Base-by-base conservation (phyloP, 2,797 vertebrate species). In the Carapus acus region DNA sequence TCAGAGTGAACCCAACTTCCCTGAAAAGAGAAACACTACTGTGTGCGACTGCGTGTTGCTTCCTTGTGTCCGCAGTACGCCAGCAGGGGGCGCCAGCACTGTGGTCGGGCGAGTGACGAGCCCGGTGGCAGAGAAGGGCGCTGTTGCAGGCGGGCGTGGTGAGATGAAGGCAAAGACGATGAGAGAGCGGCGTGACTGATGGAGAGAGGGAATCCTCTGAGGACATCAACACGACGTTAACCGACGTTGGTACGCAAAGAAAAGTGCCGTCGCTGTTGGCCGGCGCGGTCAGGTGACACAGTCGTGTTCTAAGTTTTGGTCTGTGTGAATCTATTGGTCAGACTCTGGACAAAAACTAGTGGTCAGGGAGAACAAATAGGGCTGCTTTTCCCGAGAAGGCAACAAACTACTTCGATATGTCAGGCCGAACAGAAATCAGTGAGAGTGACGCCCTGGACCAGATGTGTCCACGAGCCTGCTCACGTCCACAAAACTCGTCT, bases 21-120 rank as follows among this genome's bases (percentile, higher is more conserved):
- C 73, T 71, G 67, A 71, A 65, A n/a, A 53, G 48, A 59, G 49
- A 69, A 69, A 68, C 65, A 68, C 69, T 2, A 6, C 16, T 5
- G 2, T 17, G 36, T 15, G 58, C 8, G 33, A 34, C 38, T n/a
- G 49, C 15, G 38, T 12, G 3, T 29, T 13, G 62, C 57, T 33
- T 3, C 2, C 53, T 23, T 63, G 43, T 58, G 51, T 71, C 47
- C 46, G 59, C 53, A 63, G 51, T 44, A 6, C 1, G 47, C 49
- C 68, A 46, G 45, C 12, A 49, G 61, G 65, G 61, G 51, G 60
- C 24, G 49, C n/a, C n/a, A n/a, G n/a, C n/a, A n/a, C n/a, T n/a
- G n/a, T n/a, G n/a, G n/a, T n/a, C n/a, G n/a, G n/a, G n/a, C n/a
- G n/a, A n/a, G n/a, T n/a, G n/a, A n/a, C n/a, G 34, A 4, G 50